phyloP scores from a whole-genome alignment of 2,797 vertebrate species.

The Acestrorhynchus altus region DNA sequence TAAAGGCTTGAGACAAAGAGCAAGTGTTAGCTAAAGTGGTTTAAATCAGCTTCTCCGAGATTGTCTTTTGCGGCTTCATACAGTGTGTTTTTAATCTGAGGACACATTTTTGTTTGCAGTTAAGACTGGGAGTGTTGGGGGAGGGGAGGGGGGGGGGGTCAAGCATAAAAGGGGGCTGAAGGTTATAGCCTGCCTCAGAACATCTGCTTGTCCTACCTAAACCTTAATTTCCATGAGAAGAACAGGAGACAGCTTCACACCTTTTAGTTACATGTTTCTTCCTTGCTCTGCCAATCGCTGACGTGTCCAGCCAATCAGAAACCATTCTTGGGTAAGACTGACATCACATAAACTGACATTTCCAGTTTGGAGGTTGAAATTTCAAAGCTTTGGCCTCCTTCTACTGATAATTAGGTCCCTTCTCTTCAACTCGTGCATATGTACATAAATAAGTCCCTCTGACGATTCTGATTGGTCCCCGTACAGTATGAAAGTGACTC shows the following conservation, averaged over 20 bases:
- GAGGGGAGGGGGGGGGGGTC: slow-evolving; percentile 26
- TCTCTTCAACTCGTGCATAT: slow-evolving; percentile 58
- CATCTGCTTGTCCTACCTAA: background rate
- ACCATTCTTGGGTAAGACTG: slow-evolving; percentile 22
- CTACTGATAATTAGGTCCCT: slow-evolving; percentile 68
- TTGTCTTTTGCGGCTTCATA: slow-evolving; percentile 76
- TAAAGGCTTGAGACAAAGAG: slow-evolving; percentile 58
- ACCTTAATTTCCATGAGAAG: slow-evolving; percentile 17
- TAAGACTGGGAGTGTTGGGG: background rate
- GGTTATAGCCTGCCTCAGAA: slow-evolving; percentile 9
- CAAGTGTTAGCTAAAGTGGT: slow-evolving; percentile 66
- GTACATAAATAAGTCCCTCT: slow-evolving; percentile 55
- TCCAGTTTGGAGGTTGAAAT: slow-evolving; percentile 63
- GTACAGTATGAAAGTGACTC: slow-evolving; percentile 73
- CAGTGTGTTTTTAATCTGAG: slow-evolving; percentile 59
- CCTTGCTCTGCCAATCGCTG: slow-evolving; percentile 44
- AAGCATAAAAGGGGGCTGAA: slow-evolving; percentile 18
- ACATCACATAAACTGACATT: slow-evolving; percentile 46
- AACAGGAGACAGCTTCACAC: slow-evolving; percentile 7
- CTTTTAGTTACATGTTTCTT: slow-evolving; percentile 8
- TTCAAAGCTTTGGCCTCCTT: slow-evolving; percentile 66
- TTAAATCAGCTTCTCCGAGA: slow-evolving; percentile 74
- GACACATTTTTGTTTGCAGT: slow-evolving; percentile 40
- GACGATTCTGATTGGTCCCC: slow-evolving; percentile 68
- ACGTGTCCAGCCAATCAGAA: slow-evolving; percentile 44